phyloP scores from a whole-genome alignment of 2,797 vertebrate species.

The Anolis apletophallus region DNA sequence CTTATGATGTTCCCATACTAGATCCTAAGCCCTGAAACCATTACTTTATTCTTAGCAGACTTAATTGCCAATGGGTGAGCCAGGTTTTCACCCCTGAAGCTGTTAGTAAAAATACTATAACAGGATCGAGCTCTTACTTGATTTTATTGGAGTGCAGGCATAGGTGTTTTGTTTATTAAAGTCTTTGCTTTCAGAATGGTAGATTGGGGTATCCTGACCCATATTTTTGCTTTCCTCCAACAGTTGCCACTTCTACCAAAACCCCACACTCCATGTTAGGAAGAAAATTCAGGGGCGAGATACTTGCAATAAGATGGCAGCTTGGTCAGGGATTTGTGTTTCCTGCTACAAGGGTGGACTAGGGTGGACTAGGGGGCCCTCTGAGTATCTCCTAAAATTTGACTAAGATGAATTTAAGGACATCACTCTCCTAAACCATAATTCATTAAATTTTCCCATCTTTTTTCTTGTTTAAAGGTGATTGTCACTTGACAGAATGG shows the following conservation, averaged over 20 bases:
- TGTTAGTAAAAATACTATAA: neutral
- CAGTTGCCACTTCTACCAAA: neutral
- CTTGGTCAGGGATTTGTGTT: neutral
- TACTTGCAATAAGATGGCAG: neutral
- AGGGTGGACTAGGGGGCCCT: neutral
- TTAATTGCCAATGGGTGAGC: no score
- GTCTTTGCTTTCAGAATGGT: neutral
- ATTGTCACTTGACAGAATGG: slow-evolving; percentile 95
- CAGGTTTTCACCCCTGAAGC: neutral
- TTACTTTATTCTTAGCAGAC: neutral
- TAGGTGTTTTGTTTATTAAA: neutral
- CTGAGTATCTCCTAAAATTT: neutral
- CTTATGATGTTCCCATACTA: neutral
- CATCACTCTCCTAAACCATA: neutral
- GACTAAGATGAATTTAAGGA: neutral
- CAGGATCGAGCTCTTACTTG: neutral
- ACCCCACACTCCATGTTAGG: neutral
- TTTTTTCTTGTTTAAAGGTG: slow-evolving; percentile 78
- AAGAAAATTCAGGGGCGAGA: neutral
- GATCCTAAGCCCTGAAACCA: neutral
- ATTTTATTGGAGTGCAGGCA: neutral
- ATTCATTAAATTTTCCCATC: neutral
- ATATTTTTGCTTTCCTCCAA: neutral
- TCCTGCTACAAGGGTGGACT: neutral
- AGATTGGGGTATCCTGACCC: neutral